Evolutionary conservation across 2,888 invertebrate species (phyloP), one percentile per base, ranked within the genome.

Genomic region (Drosophila greeni): DNA sequence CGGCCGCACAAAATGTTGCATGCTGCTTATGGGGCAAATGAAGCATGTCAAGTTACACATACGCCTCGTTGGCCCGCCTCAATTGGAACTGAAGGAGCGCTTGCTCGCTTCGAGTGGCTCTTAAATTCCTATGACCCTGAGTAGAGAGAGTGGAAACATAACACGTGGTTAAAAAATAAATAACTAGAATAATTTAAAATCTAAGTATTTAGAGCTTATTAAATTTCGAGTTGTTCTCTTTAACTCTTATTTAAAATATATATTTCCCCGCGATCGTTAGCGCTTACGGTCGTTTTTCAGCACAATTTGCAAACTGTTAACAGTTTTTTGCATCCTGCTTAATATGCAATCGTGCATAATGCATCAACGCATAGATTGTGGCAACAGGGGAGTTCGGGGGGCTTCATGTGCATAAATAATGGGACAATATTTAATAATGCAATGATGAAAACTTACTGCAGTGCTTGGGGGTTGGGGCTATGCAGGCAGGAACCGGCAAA

Each of bases 381-480:
- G 58, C 24, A 43, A 23, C 20, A 23, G 48, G 29, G 29, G 51
- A 18, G 43, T 49, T 42, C 33, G 39, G 20, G 68, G 31, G 59
- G 26, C 45, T 29, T 31, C 20, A 20, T n/a, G 66, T 76, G 70
- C 61, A 75, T 78, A 75, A 78, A 73, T 84, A 78, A 78, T 84
- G 43, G 51, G 49, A 67, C 61, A 36, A 64, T 84, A 57, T 78
- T 84, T 69, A 78, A 82, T 75, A 82, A 73, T 70, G 70, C 64
- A 42, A 67, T 52, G 67, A 48, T 62, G 61, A 61, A 65, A 79
- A 53, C 61, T 57, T 47, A 36, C 49, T 60, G 53, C 29, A 37
- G 39, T 54, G 39, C 56, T 39, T 14, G 59, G 18, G 40, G 51
- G 16, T 1, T 11, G 42, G 42, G 24, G 24, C 47, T 36, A 45